phyloP scores from a whole-genome alignment of 1,140 invertebrate genomes.

The Nephila pilipes region DNA sequence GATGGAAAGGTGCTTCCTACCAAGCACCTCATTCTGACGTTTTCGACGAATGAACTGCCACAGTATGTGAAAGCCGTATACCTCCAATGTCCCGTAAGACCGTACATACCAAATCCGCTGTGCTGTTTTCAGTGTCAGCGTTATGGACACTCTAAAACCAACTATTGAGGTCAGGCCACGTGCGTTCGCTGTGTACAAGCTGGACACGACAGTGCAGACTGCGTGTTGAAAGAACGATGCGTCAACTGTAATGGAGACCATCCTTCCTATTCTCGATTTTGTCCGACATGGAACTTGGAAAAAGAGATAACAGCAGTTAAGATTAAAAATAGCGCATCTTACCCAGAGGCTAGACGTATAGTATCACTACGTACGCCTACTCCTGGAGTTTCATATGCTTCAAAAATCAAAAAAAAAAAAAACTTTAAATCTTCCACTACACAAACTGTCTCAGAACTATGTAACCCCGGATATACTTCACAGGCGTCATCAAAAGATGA shows the following conservation, averaged over 20 bases:
- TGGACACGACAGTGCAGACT: too few species aligned
- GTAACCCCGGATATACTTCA: neutral
- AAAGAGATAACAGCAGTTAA: neutral
- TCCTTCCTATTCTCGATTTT: neutral
- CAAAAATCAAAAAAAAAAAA: neutral
- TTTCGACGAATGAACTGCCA: too few species aligned
- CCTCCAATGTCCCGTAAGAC: too few species aligned
- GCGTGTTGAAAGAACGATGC: too few species aligned
- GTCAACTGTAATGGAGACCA: neutral
- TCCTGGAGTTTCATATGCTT: neutral
- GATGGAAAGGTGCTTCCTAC: too few species aligned
- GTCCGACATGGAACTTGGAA: neutral
- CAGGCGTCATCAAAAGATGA: neutral
- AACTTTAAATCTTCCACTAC: neutral
- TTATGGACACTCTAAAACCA: too few species aligned
- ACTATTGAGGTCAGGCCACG: too few species aligned
- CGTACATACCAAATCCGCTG: too few species aligned
- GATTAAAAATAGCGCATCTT: neutral
- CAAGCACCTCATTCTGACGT: too few species aligned
- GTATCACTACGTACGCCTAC: neutral
- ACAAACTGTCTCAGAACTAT: neutral
- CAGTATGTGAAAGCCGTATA: too few species aligned
- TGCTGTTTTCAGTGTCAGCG: too few species aligned
- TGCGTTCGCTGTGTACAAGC: too few species aligned
- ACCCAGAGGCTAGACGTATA: neutral